Conservation (phyloP, 1,140 invertebrate genomes). For the Glomeris maerens region DNA sequence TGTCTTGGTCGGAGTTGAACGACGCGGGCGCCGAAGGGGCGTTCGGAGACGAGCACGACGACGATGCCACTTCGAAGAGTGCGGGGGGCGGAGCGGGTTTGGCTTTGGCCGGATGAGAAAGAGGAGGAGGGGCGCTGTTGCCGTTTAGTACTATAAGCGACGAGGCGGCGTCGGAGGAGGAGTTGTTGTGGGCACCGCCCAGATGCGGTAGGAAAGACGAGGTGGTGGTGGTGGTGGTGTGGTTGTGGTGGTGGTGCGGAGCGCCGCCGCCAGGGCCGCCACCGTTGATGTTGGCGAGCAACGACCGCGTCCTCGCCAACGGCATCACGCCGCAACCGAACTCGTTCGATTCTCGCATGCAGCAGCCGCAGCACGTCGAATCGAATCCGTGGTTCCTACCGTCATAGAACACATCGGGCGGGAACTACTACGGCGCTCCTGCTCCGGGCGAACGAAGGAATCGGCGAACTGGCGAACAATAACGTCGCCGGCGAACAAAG, state of each 20-base stretch:
- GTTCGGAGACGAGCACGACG: background rate
- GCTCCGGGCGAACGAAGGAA: too few species aligned
- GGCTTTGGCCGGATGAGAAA: too few species aligned
- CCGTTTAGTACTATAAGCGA: constrained; percentile 9
- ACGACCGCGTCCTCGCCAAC: constrained; percentile 31
- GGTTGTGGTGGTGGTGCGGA: too few species aligned
- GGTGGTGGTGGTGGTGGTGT: constrained; percentile 14
- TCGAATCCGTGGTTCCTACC: too few species aligned
- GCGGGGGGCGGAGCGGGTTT: constrained; percentile 9
- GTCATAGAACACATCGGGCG: too few species aligned
- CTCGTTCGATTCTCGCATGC: too few species aligned
- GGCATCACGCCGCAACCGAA: too few species aligned
- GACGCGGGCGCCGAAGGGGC: background rate
- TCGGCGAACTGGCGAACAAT: too few species aligned
- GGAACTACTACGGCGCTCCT: too few species aligned
- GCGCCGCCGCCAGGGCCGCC: constrained; percentile 12
- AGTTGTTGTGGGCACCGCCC: constrained; percentile 14
- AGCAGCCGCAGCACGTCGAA: too few species aligned
- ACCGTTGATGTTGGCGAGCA: constrained; percentile 26
- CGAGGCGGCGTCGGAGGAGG: constrained; percentile 11
- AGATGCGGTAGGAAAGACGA: constrained; percentile 21
- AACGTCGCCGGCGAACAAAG: too few species aligned
- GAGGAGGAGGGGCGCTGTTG: constrained; percentile 16
- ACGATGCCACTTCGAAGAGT: background rate
- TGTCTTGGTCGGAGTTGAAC: constrained; percentile 12